phyloP scores from a whole-genome alignment of 2,113 vertebrate genomes.

The Ochotona princeps region DNA sequence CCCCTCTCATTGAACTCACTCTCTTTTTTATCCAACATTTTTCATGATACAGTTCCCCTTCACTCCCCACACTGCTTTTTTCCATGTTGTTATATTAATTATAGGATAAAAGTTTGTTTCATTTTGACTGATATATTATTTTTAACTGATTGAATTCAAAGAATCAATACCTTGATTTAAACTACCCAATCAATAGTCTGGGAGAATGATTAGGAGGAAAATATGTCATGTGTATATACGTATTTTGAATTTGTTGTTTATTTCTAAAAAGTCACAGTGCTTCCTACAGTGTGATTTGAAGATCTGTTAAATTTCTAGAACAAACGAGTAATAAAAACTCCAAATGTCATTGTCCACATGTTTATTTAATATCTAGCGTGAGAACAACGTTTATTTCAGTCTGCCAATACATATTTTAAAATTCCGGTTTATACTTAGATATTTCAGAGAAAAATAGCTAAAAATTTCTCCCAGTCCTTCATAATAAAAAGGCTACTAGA shows the following conservation, averaged over 20 bases:
- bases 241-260: neutral
- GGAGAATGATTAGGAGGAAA: neutral
- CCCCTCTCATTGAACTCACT: neutral
- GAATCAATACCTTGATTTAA: neutral
- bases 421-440: neutral
- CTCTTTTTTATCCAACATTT: too few relatives aligned
- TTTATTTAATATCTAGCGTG: neutral
- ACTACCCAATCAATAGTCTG: neutral
- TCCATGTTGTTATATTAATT: neutral
- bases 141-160: constrained; percentile 8
- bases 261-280: neutral
- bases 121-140: neutral
- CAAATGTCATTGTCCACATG: neutral
- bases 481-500: neutral
- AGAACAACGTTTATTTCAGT: neutral
- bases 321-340: neutral
- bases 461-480: neutral
- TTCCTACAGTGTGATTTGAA: neutral
- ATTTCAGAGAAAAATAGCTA: neutral
- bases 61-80: too few relatives aligned
- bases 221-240: neutral
- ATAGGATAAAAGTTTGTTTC: neutral
- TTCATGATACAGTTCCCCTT: too few relatives aligned
- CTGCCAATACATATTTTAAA: neutral
- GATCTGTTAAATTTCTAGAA: neutral